phyloP scores from a whole-genome alignment of 2,888 invertebrate genomes.

The Perithous albicinctus region DNA sequence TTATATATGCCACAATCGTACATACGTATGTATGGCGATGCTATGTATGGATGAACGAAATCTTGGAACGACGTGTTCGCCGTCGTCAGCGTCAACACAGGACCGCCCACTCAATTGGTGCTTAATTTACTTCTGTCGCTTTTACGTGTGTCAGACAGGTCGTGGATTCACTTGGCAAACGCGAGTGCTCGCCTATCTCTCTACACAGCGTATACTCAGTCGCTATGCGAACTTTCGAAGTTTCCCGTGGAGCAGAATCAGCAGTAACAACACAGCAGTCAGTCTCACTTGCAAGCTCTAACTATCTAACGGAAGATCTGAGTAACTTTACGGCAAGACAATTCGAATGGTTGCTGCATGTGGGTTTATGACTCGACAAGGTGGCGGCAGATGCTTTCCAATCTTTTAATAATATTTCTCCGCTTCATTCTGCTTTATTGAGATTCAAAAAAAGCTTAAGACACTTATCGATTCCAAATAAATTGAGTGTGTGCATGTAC shows the following conservation, averaged over 20 bases:
- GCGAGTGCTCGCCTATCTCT: not conserved
- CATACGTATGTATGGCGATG: not conserved
- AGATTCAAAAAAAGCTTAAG: not conserved
- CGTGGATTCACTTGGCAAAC: constrained; percentile 25
- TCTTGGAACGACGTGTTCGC: constrained; percentile 39
- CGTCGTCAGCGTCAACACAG: constrained; percentile 35
- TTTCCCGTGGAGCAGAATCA: constrained; percentile 13
- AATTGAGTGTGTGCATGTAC: no score
- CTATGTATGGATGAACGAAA: constrained; percentile 14
- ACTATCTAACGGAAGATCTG: not conserved
- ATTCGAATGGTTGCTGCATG: not conserved
- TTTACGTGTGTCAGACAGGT: constrained; percentile 51
- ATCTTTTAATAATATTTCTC: not conserved
- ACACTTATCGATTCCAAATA: not conserved
- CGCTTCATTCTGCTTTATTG: not conserved
- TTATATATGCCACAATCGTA: not conserved
- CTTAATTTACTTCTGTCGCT: constrained; percentile 63
- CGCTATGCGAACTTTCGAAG: constrained; percentile 33
- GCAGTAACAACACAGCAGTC: not conserved
- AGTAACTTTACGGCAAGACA: constrained; percentile 1
- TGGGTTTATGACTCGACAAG: not conserved
- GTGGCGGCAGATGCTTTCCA: not conserved
- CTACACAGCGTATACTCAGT: not conserved
- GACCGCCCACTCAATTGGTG: constrained; percentile 32
- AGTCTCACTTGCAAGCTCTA: not conserved